Conservation (phyloP, 2,797 vertebrate species). For the Epinephelus malabaricus region DNA sequence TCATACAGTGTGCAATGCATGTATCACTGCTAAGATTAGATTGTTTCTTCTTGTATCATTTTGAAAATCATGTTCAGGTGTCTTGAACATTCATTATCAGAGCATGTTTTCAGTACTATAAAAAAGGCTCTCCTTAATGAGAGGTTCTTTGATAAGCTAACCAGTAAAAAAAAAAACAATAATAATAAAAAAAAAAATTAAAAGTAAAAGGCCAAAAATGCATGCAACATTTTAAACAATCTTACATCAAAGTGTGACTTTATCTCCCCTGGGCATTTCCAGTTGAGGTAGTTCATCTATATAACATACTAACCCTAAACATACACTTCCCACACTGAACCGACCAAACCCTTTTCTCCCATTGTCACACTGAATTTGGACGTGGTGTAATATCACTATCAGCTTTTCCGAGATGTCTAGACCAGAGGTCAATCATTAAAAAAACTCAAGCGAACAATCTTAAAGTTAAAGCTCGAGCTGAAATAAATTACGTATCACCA, state of each 20-base stretch:
- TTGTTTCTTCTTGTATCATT: slow-evolving; percentile 11
- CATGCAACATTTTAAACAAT: slow-evolving; percentile 1
- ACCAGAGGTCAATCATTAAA: slow-evolving; percentile 29
- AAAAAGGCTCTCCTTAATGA: slow-evolving; percentile 41
- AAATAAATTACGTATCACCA: slow-evolving; percentile 20
- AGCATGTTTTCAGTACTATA: slow-evolving; percentile 13
- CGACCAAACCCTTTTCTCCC: background rate
- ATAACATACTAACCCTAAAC: slow-evolving; percentile 8
- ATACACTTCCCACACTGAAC: background rate
- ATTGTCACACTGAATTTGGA: background rate
- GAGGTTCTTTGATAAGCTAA: background rate
- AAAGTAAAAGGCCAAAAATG: background rate
- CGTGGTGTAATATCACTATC: too few species aligned
- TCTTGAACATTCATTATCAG: background rate
- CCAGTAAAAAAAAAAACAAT: background rate
- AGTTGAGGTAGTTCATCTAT: background rate
- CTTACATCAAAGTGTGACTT: background rate
- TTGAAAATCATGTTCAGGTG: background rate
- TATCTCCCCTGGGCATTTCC: background rate
- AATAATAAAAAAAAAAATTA: background rate
- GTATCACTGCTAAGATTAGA: background rate
- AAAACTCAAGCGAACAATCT: background rate
- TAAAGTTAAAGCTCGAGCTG: slow-evolving; percentile 14
- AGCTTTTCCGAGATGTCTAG: background rate
- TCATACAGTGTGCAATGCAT: background rate